Percentiles rank a stretch among this genome's conserved stretches.
Conservation (phyloP, 2,797 vertebrate genomes). For the Brachyrhaphis roseni region DNA sequence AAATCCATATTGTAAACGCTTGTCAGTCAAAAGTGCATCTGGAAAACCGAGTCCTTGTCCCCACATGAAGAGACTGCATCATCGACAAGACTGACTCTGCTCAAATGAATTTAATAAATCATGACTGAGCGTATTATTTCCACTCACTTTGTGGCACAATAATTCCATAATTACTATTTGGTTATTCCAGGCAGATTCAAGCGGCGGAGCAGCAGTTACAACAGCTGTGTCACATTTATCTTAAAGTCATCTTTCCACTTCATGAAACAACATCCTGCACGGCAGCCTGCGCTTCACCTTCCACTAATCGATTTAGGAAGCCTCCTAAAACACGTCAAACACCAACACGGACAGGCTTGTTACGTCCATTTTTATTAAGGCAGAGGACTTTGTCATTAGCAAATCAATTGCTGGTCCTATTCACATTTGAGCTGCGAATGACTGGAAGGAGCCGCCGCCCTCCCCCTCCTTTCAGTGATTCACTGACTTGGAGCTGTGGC, state of each 20-base stretch:
- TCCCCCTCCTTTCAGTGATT: conserved; percentile 46
- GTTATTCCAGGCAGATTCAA: conserved; percentile 33
- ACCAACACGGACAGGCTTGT: conserved; percentile 54
- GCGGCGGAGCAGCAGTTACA: conserved; percentile 31
- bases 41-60: conserved; percentile 3
- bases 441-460: conserved; percentile 43
- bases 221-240: conserved; percentile 61
- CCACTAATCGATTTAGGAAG: conserved; percentile 71
- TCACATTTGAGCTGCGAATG: conserved; percentile 47
- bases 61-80: not conserved
- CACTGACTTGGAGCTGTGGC: conserved; percentile 48
- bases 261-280: conserved; percentile 59
- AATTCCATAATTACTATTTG: conserved; percentile 43
- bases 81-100: conserved; percentile 11
- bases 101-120: conserved; percentile 33
- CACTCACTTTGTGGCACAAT: conserved; percentile 26
- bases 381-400: conserved; percentile 68
- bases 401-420: conserved; percentile 72
- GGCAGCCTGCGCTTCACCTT: conserved; percentile 60
- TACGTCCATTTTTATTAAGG: conserved; percentile 59
- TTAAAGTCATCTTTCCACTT: conserved; percentile 61
- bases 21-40: not conserved
- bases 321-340: conserved; percentile 42
- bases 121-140: conserved; percentile 26
- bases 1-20: not conserved